A percentile compares a stretch with the other conserved stretches of the same genome.
phyloP scores from a whole-genome alignment of 2,797 vertebrate genomes.

The Fratercula arctica region DNA sequence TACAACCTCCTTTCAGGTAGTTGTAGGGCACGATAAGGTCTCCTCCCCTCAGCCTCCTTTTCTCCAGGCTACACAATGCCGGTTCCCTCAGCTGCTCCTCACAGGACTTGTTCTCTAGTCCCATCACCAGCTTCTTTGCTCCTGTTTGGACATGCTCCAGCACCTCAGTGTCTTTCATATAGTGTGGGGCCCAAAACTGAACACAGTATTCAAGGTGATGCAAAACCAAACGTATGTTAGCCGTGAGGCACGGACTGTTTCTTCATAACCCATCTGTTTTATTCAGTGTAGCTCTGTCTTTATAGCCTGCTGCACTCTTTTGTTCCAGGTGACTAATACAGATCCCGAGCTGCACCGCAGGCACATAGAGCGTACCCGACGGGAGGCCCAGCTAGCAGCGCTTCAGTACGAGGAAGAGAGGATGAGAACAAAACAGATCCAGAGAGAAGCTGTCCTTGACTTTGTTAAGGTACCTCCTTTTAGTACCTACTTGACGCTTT shows the following conservation, averaged over 20 bases:
- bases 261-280: not conserved
- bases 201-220: not conserved
- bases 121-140: not conserved
- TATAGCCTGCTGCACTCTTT: not conserved
- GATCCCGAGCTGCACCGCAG: conserved; percentile 71
- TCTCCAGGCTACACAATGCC: not conserved
- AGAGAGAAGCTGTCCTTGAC: conserved; percentile 79
- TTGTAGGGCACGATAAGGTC: not conserved
- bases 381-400: conserved; percentile 90
- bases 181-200: not conserved
- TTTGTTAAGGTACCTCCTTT: conserved; percentile 81
- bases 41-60: not conserved
- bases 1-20: not conserved
- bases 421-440: conserved; percentile 81
- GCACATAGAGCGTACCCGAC: conserved; percentile 84
- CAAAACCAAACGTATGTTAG: not conserved
- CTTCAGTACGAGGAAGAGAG: conserved; percentile 92
- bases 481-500: not conserved
- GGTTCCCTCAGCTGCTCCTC: not conserved
- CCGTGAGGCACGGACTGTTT: not conserved
- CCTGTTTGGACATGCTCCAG: not conserved
- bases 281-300: not conserved
- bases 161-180: not conserved
- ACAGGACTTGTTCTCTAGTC: not conserved
- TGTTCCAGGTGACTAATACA: conserved; percentile 45